These are phyloP conservation scores for Myotis lucifugus DNA, from an alignment of 2,113 vertebrate genomes.

Conservation along the genomic window DNA sequence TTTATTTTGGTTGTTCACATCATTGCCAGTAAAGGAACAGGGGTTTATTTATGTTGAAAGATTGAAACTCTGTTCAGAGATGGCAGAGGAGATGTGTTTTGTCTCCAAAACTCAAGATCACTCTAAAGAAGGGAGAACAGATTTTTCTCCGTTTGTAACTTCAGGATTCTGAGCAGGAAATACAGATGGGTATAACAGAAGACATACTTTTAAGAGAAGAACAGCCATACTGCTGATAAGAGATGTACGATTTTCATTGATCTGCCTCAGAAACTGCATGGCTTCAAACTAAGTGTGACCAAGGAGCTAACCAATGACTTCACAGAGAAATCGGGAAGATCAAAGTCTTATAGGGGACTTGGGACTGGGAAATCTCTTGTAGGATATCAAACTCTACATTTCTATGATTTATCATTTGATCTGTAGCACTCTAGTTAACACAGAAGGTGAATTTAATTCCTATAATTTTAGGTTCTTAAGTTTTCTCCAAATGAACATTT, in stretches of 20 bases:
- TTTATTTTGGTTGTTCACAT: background rate
- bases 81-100: background rate
- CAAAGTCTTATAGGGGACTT: background rate
- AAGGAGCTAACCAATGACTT: constrained; percentile 39
- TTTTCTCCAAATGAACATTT: constrained; percentile 73
- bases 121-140: background rate
- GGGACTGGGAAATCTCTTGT: constrained; percentile 19
- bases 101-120: background rate
- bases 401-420: constrained; percentile 62
- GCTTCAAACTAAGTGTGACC: background rate
- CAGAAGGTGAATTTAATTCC: constrained; percentile 59
- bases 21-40: background rate
- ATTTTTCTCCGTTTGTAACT: background rate
- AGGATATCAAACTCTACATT: constrained; percentile 50
- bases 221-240: background rate
- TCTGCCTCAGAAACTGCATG: background rate
- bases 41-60: background rate
- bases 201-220: background rate
- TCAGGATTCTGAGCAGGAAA: background rate
- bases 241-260: background rate
- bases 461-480: constrained; percentile 62
- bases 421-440: constrained; percentile 55
- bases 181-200: background rate
- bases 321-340: background rate
- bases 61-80: background rate